Base-by-base conservation (phyloP, 1,140 invertebrate genomes). In the Panulirus ornatus region DNA sequence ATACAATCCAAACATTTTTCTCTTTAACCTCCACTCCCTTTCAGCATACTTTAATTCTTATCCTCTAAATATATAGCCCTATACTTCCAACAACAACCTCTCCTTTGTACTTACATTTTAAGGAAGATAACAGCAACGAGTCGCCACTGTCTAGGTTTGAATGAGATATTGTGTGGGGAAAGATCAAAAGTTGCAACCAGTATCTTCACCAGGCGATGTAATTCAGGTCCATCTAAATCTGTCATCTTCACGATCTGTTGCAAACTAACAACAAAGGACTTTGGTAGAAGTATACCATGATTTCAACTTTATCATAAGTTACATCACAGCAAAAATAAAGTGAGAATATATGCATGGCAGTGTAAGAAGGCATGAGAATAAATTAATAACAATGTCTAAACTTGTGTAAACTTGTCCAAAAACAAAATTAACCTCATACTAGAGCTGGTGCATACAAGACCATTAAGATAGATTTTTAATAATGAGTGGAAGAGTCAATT, bases 131-230 rank as follows among this genome's bases (percentile, higher is more conserved):
- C 11, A 1, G 54, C 42, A 47, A 87, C 30, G 11, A 87, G 47
- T 14, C 73, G 71, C 85, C 85, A 87, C 47, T 87, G 73, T 44
- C 58, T 75, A 19, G 85, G 85, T 27, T 66, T 63, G 47, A 87
- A 87, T 51, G 38, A 63, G 54, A 87, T 87, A 40, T 87, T 87
- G 27, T 79, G 22, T n/a, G 85, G 47, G 19, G 73, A 40, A 6
- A 87, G 44, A 34, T 79, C 51, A 44, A 87, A 78, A 5, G 85
- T 87, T 30, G 54, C 73, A n/a, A 87, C 73, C 38, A 87, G 16
- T 8, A 51, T 38, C 44, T 36, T 79, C 36, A 79, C 47, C 27
- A 87, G 75, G 19, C 63, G 51, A 0, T 27, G 27, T 14, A 87
- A 47, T 51, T 87, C 73, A 2, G 22, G 27, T 22, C 36, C 51